Percentiles rank a stretch among this genome's conserved stretches.
Evolutionary conservation across 2,113 vertebrate genomes (phyloP).

Genomic region (Lasiurus cinereus): DNA sequence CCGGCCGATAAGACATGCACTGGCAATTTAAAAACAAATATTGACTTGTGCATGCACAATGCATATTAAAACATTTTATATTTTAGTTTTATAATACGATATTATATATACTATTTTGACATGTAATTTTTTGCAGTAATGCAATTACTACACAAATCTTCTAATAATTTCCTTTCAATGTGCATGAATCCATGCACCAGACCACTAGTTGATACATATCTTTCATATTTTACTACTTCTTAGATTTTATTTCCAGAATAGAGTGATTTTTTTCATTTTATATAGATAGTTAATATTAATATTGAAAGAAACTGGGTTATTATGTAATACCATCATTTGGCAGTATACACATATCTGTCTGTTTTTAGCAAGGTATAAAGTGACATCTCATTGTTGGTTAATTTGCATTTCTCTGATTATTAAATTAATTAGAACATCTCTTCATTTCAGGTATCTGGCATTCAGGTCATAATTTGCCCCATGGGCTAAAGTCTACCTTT

Average conservation of each 20-base stretch:
- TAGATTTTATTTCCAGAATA: conserved; percentile 4
- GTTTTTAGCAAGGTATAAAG: neutral
- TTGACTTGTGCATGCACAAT: too few species aligned
- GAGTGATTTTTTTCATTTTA: conserved; percentile 53
- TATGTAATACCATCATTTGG: neutral
- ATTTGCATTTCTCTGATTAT: conserved; percentile 34
- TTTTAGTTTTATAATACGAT: too few species aligned
- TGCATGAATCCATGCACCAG: too few species aligned
- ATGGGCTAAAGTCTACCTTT: neutral
- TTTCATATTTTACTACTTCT: conserved; percentile 13
- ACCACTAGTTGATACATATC: too few species aligned
- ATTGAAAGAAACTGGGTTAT: neutral
- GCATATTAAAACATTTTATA: too few species aligned
- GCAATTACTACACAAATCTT: too few species aligned
- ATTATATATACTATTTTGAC: too few species aligned
- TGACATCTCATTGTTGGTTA: neutral
- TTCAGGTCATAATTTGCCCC: neutral
- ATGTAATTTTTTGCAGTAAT: too few species aligned
- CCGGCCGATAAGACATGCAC: too few species aligned
- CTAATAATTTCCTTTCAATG: too few species aligned
- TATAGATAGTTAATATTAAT: neutral
- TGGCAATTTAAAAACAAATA: too few species aligned
- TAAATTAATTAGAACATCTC: neutral
- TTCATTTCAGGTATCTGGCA: neutral
- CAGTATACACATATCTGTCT: neutral